These are phyloP conservation scores for Polyommatus iphigenia DNA, from an alignment of 2,888 invertebrate genomes.

Conservation along the genomic window DNA sequence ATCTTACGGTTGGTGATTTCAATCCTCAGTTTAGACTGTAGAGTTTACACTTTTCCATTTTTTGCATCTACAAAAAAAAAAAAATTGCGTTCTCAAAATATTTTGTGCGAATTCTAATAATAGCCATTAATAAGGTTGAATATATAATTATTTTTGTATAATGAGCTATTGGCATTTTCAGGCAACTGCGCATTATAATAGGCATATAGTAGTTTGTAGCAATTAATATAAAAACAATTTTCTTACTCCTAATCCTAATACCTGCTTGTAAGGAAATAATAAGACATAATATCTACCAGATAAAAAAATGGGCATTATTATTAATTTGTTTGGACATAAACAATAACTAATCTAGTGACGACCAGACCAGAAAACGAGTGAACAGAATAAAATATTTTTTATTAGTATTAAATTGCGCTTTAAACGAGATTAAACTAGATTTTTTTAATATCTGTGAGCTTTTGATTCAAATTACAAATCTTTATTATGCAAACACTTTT, in stretches of 20 bases:
- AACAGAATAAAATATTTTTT: not conserved
- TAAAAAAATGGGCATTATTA: not conserved
- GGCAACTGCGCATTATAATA: not conserved
- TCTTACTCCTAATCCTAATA: not conserved
- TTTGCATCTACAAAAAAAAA: not conserved
- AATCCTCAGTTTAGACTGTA: not conserved
- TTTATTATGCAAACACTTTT: slow-evolving; percentile 41
- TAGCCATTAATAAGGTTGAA: not conserved
- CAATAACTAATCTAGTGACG: not conserved
- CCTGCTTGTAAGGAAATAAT: not conserved
- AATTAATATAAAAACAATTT: not conserved
- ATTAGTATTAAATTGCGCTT: not conserved
- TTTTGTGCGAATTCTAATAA: not conserved
- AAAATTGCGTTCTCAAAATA: not conserved
- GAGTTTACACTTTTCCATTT: not conserved
- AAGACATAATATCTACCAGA: not conserved
- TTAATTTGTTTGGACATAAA: not conserved
- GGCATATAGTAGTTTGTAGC: not conserved
- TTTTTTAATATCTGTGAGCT: not conserved
- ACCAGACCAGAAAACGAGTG: not conserved
- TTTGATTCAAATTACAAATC: slow-evolving; percentile 25
- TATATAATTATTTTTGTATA: not conserved
- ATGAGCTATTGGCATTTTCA: not conserved
- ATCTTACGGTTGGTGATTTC: not conserved
- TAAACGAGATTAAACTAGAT: not conserved